Evolutionary conservation across 2,888 invertebrate genomes (phyloP), one percentile per base, ranked within the genome.

Genomic region (Tubiluchus corallicola): DNA sequence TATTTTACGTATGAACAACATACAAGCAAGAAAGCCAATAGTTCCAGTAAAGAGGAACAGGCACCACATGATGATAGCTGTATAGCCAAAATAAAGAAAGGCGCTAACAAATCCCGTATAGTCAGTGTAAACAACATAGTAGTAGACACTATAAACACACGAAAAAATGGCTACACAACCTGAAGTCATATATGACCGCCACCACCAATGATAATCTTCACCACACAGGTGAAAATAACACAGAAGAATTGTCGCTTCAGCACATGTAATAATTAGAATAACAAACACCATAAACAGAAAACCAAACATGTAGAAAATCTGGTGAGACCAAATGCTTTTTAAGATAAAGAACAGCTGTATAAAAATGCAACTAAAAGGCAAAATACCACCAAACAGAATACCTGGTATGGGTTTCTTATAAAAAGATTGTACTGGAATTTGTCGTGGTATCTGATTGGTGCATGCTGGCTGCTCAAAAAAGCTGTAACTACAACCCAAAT

Each of bases 161-260:
- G 98, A 74, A 67, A 98, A 99, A 49, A 85, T 79, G 2, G 94
- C 83, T 0, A 96, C 96, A 63, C 90, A 96, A 21, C 96, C 96
- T 19, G 88, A 85, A 41, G 94, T 94, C 51, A 98, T 72, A 71
- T 94, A 99, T 47, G 87, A 85, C 42, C 92, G 72, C 87, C 87
- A 87, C 85, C 85, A 87, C 98, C 98, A 98, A 66, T 94, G 94
- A 67, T 99, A 98, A 68, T 99, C 96, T 74, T 77, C 96, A 13
- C 96, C 94, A 68, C 96, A 98, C 17, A 98, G 74, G 69, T 98
- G 96, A 74, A 98, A 98, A 69, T 98, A 98, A 68, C 94, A 94
- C 38, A 98, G 75, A 49, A 98, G 73, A 56, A 98, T 82, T 41
- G 96, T 96, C n/a, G 96, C 94, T 71, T 96, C 94, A 3, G 94